Evolutionary conservation across 2,888 invertebrate genomes (phyloP).

Genomic region (Pecten maximus): DNA sequence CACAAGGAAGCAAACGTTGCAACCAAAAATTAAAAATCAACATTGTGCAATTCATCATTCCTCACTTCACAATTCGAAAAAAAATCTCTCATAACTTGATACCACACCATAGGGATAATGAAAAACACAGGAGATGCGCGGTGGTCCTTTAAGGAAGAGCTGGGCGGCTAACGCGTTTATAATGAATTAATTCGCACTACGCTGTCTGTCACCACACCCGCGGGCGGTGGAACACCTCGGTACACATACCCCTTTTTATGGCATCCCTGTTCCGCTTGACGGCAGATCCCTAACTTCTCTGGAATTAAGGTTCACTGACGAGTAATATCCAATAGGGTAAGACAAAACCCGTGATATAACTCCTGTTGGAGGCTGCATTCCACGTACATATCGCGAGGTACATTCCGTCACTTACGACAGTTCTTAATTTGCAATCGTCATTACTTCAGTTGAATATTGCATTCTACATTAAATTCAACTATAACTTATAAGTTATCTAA

Average conservation of each 20-base stretch:
- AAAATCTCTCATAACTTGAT: neutral
- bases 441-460: neutral
- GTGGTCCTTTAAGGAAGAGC: neutral
- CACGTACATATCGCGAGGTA: neutral
- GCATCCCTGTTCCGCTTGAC: conserved; percentile 13
- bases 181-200: conserved; percentile 13
- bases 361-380: neutral
- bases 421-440: neutral
- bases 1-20: neutral
- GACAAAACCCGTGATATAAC: neutral
- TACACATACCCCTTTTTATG: conserved; percentile 24
- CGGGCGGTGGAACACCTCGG: conserved; percentile 26
- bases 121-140: neutral
- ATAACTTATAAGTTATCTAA: neutral
- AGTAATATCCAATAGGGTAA: neutral
- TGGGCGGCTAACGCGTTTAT: neutral
- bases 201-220: neutral
- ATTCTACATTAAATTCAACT: neutral
- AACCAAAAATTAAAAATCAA: neutral
- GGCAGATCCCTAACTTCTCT: neutral
- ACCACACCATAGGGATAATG: neutral
- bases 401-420: neutral
- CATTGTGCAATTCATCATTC: neutral
- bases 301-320: conserved; percentile 23
- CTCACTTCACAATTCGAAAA: neutral